These are phyloP conservation scores for Cyanoramphus novaezelandiae DNA, from an alignment of 2,113 vertebrate genomes.

Conservation along the genomic window DNA sequence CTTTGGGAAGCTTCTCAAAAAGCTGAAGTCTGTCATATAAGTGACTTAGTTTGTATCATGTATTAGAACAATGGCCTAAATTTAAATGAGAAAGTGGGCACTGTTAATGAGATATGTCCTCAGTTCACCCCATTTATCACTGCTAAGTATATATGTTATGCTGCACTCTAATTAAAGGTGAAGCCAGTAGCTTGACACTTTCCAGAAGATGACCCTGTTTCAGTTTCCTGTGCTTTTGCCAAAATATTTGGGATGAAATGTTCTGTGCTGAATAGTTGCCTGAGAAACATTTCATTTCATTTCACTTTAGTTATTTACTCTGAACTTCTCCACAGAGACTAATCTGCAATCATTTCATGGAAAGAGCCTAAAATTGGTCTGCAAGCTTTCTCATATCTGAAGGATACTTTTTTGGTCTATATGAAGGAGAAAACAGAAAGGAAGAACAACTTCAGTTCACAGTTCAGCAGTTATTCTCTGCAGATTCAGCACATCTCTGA, in stretches of 20 bases:
- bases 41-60: neutral
- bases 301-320: conserved; percentile 6
- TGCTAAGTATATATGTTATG: neutral
- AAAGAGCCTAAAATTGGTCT: neutral
- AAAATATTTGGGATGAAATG: neutral
- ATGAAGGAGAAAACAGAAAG: neutral
- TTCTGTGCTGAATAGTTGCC: neutral
- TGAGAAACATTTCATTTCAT: neutral
- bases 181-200: conserved; percentile 19
- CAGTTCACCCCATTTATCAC: conserved; percentile 1
- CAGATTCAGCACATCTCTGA: neutral
- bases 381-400: neutral
- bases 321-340: neutral
- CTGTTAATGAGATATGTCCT: conserved; percentile 43
- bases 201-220: conserved; percentile 24
- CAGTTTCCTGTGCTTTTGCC: neutral
- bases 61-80: conserved; percentile 14
- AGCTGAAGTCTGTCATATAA: neutral
- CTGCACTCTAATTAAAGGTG: conserved; percentile 28
- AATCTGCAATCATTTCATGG: neutral
- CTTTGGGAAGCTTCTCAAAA: neutral
- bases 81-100: neutral
- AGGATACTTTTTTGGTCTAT: neutral
- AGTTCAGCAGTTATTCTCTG: neutral
- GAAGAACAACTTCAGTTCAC: neutral